phyloP scores from a whole-genome alignment of 2,888 invertebrate species.

The Nemapogon koenigi region DNA sequence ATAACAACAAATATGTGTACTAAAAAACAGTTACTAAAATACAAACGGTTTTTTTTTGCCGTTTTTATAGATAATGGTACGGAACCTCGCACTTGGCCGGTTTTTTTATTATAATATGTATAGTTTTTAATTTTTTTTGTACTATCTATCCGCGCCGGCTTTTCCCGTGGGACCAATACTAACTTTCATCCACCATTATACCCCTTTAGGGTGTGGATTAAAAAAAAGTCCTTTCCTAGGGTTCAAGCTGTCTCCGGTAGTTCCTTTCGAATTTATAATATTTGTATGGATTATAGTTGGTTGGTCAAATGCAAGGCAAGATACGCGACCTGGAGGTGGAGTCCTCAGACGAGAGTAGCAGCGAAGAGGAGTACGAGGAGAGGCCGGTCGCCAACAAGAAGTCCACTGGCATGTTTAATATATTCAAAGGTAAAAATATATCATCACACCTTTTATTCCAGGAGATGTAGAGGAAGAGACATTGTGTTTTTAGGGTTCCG shows the following conservation, averaged over 20 bases:
- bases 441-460: not conserved
- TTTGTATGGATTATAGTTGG: conserved; percentile 44
- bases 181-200: not conserved
- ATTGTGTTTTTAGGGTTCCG: not conserved
- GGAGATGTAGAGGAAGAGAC: not conserved
- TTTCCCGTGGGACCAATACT: too few species aligned
- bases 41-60: too few species aligned
- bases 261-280: too few species aligned
- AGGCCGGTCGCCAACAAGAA: conserved; percentile 28
- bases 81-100: too few species aligned
- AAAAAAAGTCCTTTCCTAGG: not conserved
- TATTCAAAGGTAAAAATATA: conserved; percentile 71
- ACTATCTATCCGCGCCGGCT: too few species aligned
- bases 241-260: too few species aligned
- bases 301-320: conserved; percentile 84
- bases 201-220: not conserved
- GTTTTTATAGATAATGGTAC: too few species aligned
- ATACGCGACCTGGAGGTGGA: conserved; percentile 85
- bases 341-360: conserved; percentile 71
- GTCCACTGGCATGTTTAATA: conserved; percentile 76
- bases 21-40: too few species aligned
- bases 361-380: conserved; percentile 63
- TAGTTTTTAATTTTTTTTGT: too few species aligned
- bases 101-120: too few species aligned
- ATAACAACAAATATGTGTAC: too few species aligned